Evolutionary conservation across 30 jellyfish, hydroid and myxozoan genomes (phyloP).

Genomic region (Haliclystus octoradiatus): DNA sequence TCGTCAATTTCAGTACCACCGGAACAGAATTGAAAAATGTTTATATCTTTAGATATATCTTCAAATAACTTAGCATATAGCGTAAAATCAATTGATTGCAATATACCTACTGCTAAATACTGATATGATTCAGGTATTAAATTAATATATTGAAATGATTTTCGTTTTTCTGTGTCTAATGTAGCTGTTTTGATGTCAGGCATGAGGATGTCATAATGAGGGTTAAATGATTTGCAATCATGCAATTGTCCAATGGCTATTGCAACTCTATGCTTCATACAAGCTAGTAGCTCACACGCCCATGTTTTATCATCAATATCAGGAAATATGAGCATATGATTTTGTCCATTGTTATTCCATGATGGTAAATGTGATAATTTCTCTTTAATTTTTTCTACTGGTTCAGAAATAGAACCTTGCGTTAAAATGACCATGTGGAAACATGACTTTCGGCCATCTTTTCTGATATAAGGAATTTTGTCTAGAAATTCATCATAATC

Average conservation of each 20-base stretch:
- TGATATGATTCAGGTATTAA: too few species aligned
- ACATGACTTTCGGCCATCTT: neutral
- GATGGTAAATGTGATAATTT: neutral
- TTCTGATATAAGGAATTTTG: neutral
- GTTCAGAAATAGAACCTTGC: neutral
- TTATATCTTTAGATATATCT: neutral
- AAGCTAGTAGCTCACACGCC: neutral
- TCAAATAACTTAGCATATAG: neutral
- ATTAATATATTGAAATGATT: too few species aligned
- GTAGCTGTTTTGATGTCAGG: neutral
- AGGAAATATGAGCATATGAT: neutral
- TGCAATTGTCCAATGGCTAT: neutral
- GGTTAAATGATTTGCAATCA: neutral
- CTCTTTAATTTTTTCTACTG: neutral
- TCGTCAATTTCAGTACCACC: neutral
- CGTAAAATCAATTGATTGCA: neutral
- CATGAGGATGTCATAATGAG: neutral
- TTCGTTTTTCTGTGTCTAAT: neutral
- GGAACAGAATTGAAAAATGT: neutral
- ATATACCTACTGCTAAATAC: neutral
- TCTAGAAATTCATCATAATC: neutral
- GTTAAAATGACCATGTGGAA: neutral
- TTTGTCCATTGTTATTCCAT: neutral
- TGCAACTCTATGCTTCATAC: neutral
- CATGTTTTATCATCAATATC: neutral